Conservation (phyloP, 1,140 invertebrate species). For the Drosophila obscura region DNA sequence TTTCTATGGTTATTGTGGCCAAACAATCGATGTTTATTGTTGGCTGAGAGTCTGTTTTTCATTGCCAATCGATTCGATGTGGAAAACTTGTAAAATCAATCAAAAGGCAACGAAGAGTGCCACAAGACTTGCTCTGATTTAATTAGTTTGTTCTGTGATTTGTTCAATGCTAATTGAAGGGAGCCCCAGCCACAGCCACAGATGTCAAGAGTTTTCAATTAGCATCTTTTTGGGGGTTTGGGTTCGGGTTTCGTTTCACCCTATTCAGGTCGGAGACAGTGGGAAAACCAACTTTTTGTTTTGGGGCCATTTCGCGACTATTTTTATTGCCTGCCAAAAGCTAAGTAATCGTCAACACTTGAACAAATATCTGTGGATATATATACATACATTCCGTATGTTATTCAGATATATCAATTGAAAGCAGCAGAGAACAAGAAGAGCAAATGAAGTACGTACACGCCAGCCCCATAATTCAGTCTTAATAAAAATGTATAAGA, state of each 20-base stretch:
- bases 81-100: conserved; percentile 46
- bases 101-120: conserved; percentile 5
- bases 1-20: conserved; percentile 52
- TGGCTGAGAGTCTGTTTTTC: conserved; percentile 54
- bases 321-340: conserved; percentile 53
- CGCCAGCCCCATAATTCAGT: conserved; percentile 61
- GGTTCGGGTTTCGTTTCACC: conserved; percentile 16
- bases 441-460: conserved; percentile 48
- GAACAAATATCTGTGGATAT: conserved; percentile 34
- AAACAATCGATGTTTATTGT: conserved; percentile 79
- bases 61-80: conserved; percentile 72
- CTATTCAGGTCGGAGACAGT: conserved; percentile 32
- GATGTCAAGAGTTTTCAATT: conserved; percentile 72
- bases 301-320: conserved; percentile 49
- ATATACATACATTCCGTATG: conserved; percentile 20
- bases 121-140: conserved; percentile 20
- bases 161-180: conserved; percentile 44
- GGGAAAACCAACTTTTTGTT: conserved; percentile 8
- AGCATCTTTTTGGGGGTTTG: conserved; percentile 33
- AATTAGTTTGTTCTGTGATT: conserved; percentile 51
- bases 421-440: conserved; percentile 20
- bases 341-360: conserved; percentile 59
- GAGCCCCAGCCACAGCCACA: conserved; percentile 1
- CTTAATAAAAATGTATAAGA: conserved; percentile 74
- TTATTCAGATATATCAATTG: conserved; percentile 39